Evolutionary conservation across 2,113 vertebrate species (phyloP).

Genomic region (Hippocampus comes): DNA sequence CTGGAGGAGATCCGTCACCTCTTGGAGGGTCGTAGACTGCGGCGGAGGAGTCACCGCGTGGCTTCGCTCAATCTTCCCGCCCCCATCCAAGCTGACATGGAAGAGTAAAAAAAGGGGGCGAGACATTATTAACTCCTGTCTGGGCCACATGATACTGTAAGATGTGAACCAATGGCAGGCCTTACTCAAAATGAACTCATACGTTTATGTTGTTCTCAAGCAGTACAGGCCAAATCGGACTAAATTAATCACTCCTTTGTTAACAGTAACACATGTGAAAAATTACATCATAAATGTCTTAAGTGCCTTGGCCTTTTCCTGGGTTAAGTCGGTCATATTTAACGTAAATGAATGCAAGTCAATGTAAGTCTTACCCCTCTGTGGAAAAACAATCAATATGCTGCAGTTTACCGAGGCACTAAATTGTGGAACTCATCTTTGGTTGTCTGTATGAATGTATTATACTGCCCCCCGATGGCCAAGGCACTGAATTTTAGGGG

Average conservation of each 20-base stretch:
- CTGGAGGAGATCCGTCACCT: constrained; percentile 30
- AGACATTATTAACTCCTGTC: constrained; percentile 42
- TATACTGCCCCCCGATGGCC: not conserved
- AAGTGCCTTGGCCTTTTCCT: not conserved
- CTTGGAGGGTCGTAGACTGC: constrained; percentile 7
- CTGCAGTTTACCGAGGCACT: no score
- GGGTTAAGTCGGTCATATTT: no score
- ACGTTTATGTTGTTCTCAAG: not conserved
- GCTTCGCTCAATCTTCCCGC: constrained; percentile 46
- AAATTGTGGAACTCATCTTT: no score
- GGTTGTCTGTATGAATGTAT: not conserved
- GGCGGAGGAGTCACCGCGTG: constrained; percentile 28
- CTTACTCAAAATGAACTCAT: not conserved
- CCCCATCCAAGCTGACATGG: constrained; percentile 36
- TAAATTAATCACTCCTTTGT: not conserved
- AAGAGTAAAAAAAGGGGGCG: constrained; percentile 47
- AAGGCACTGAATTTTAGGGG: not conserved
- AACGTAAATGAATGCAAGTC: not conserved
- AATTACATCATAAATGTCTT: not conserved
- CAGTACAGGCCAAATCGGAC: not conserved
- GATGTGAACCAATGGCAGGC: constrained; percentile 1
- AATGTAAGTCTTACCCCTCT: no score
- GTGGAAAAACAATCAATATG: no score
- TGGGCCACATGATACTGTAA: constrained; percentile 24
- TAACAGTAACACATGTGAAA: not conserved